These are phyloP conservation scores for Anodontia alba DNA, from an alignment of 2,888 invertebrate species.

Conservation along the genomic window DNA sequence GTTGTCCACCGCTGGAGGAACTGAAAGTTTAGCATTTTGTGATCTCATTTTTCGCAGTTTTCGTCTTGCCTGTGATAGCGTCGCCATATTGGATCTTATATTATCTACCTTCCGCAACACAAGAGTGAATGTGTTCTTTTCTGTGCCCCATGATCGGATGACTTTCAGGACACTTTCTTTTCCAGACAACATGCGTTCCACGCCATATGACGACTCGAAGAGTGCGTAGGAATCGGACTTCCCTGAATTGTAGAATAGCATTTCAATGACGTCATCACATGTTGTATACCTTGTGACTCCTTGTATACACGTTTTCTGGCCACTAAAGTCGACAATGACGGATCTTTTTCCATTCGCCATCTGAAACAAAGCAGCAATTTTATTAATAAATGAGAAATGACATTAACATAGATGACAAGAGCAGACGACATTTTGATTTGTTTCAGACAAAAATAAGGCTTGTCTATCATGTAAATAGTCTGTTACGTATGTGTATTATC, in stretches of 20 bases:
- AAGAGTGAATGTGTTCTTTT: slow-evolving; percentile 7
- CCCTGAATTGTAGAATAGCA: background rate
- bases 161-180: slow-evolving; percentile 50
- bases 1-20: background rate
- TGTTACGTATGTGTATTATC: no score
- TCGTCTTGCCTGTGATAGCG: slow-evolving; percentile 13
- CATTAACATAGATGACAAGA: no score
- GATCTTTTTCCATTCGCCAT: background rate
- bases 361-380: no score
- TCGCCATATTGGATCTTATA: slow-evolving; percentile 35
- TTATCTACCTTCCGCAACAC: slow-evolving; percentile 6
- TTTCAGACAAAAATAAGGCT: no score
- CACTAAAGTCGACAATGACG: background rate
- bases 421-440: no score
- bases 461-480: no score
- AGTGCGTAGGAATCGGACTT: slow-evolving; percentile 37
- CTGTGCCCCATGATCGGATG: slow-evolving; percentile 51
- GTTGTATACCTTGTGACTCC: slow-evolving; percentile 27
- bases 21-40: background rate
- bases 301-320: background rate
- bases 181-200: slow-evolving; percentile 51
- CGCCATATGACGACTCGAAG: slow-evolving; percentile 55
- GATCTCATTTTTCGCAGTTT: slow-evolving; percentile 25
- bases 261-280: slow-evolving; percentile 39
- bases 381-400: no score